Evolutionary conservation across 2,888 invertebrate genomes (phyloP), one percentile per base, ranked within the genome.

Genomic region (Aporophyla nigra): DNA sequence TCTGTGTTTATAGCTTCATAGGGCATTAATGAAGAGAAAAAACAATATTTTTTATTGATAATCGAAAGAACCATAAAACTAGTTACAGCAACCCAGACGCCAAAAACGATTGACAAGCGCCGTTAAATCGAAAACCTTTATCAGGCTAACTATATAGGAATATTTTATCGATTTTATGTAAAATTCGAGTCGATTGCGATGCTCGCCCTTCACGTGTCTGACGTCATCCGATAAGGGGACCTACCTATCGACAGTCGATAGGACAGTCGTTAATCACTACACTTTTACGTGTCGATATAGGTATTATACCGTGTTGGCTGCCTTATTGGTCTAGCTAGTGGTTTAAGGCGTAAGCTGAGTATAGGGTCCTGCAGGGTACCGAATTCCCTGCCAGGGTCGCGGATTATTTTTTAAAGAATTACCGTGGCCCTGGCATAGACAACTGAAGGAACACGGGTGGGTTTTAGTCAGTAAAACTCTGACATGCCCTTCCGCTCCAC

Each of bases 141-240:
- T 81, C 66, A 69, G 63, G 53, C 66, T 63, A 72, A 76, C 76
- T 84, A 69, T 56, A 71, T 51, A 71, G 69, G 73, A 78, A 72
- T 82, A 78, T 76, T 76, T 82, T 82, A 86, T 86, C 76, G 86
- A 86, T 86, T 86, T 86, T 74, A 71, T 84, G 86, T 79, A 70
- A 77, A 78, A 81, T 77, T 79, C 65, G 56, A 78, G 73, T 81
- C 76, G 78, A 87, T 82, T 66, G 72, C 80, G 72, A 66, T 73
- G 74, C 51, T 77, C 75, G 84, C 76, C 83, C 78, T 80, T 80
- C 80, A 68, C 54, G 65, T 65, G n/a, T 24, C 56, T 86, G 87
- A 86, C 84, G 83, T 87, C 86, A 87, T 10, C 54, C 75, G 81
- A 84, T 84, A 87, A 74, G 56, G 56, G 74, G 72, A 79, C 68